Percentiles rank a stretch among this genome's conserved stretches.
These are phyloP conservation scores for Leptinotarsa lineolata DNA, from an alignment of 1,140 invertebrate species.

Conservation along the genomic window DNA sequence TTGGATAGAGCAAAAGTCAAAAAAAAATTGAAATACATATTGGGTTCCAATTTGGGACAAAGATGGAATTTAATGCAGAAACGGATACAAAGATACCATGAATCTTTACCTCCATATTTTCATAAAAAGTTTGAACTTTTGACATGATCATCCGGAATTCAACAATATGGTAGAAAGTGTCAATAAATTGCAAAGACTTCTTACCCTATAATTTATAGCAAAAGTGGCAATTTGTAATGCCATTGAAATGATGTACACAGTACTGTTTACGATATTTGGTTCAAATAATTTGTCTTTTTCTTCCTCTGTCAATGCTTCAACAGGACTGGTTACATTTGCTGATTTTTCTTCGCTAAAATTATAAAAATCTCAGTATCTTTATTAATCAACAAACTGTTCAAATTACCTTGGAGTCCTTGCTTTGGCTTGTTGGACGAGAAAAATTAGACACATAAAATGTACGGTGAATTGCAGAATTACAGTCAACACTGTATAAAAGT, in stretches of 20 bases:
- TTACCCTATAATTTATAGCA: slow-evolving; percentile 97
- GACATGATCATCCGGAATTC: too few species aligned
- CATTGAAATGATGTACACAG: slow-evolving; percentile 98
- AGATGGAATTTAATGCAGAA: too few species aligned
- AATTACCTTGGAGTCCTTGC: slow-evolving; percentile 70
- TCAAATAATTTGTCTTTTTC: slow-evolving; percentile 89
- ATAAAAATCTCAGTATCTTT: too few species aligned
- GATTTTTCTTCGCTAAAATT: slow-evolving; percentile 39
- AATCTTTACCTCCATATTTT: too few species aligned
- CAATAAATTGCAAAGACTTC: slow-evolving; percentile 33
- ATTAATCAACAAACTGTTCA: not conserved
- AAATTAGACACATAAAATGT: slow-evolving; percentile 91
- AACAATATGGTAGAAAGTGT: not conserved
- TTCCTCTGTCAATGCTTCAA: slow-evolving; percentile 54
- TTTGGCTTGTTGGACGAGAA: slow-evolving; percentile 81
- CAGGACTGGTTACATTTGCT: slow-evolving; percentile 24
- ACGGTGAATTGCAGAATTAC: slow-evolving; percentile 94
- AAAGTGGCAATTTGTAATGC: slow-evolving; percentile 97
- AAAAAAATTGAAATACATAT: too few species aligned
- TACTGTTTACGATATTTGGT: slow-evolving; percentile 94
- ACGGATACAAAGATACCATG: too few species aligned
- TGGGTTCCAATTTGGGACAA: too few species aligned
- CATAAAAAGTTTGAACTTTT: too few species aligned
- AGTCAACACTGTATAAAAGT: slow-evolving; percentile 95
- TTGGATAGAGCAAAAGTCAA: too few species aligned